phyloP scores from a whole-genome alignment of 2,113 vertebrate species.

The Pituophis catenifer region DNA sequence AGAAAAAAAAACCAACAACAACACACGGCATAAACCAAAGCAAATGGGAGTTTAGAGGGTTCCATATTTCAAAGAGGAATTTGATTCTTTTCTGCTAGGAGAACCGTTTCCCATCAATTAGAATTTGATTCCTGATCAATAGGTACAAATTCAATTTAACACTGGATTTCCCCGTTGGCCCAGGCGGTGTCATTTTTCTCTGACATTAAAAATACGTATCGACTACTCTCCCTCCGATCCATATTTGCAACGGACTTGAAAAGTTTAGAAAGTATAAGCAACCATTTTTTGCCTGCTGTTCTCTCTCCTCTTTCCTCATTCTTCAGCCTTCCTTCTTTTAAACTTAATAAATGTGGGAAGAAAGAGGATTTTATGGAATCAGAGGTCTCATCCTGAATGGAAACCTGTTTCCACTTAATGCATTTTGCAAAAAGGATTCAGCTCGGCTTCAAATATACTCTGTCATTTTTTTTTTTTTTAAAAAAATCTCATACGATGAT shows the following conservation, averaged over 20 bases:
- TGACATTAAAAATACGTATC: not conserved
- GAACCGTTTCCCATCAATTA: not conserved
- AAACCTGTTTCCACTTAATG: not conserved
- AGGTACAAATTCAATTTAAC: not conserved
- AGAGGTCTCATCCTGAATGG: not conserved
- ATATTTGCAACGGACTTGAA: not conserved
- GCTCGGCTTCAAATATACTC: not conserved
- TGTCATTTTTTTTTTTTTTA: not conserved
- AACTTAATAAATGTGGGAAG: not conserved
- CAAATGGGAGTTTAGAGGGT: not conserved
- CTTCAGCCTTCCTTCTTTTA: not conserved
- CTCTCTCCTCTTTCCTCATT: not conserved
- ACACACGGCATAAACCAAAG: not conserved
- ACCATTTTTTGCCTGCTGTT: not conserved
- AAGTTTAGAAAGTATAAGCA: not conserved
- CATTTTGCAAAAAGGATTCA: not conserved
- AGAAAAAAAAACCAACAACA: not conserved
- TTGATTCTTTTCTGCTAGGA: not conserved
- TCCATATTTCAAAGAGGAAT: not conserved
- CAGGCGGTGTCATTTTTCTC: not conserved
- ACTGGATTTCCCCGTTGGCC: not conserved
- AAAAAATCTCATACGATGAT: not conserved
- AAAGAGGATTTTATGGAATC: not conserved
- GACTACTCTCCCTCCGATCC: not conserved
- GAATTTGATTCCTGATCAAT: not conserved